Evolutionary conservation across 2,797 vertebrate genomes (phyloP).

Genomic region (Molossus alvarezi): DNA sequence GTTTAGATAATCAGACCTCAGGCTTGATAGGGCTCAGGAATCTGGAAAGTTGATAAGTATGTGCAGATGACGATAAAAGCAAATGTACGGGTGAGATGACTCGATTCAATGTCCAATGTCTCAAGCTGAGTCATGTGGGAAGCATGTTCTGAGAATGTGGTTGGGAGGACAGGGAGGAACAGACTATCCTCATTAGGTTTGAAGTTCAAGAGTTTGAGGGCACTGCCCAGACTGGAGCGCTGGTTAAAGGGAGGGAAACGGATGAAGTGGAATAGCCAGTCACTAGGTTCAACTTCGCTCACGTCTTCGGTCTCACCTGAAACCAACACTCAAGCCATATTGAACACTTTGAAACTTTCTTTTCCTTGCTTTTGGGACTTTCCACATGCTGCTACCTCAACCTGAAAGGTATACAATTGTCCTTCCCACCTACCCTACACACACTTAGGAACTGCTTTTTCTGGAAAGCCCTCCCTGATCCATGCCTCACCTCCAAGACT

Average conservation of each 20-base stretch:
- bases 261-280: neutral
- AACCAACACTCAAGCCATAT: neutral
- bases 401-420: neutral
- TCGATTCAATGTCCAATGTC: neutral
- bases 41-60: neutral
- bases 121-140: neutral
- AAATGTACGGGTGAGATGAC: neutral
- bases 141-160: neutral
- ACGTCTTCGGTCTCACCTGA: neutral
- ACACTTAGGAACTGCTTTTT: neutral
- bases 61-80: neutral
- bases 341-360: neutral
- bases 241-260: neutral
- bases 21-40: neutral
- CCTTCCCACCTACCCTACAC: neutral
- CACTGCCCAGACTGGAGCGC: neutral
- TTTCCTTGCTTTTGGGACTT: slow-evolving; percentile 1
- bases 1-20: neutral
- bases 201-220: slow-evolving; percentile 42
- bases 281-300: neutral
- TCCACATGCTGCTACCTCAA: neutral
- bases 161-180: neutral
- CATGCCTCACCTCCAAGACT: neutral
- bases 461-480: neutral
- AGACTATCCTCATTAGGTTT: neutral